Percentiles rank a stretch among this genome's conserved stretches.
Conservation (phyloP, 2,888 invertebrate genomes). For the Tholera decimalis region DNA sequence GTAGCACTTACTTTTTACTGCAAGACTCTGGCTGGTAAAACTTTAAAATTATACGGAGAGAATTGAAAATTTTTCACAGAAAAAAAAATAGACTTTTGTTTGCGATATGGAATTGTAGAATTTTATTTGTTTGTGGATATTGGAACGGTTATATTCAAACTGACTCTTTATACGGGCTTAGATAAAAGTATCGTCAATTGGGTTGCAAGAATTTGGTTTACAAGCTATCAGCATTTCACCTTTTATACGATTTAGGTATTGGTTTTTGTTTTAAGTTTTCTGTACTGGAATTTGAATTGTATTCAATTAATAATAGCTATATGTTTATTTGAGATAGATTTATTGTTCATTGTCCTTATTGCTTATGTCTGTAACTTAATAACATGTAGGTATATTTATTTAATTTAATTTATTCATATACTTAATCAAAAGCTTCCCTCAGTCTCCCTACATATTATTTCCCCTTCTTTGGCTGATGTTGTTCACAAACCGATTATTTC, state of each 20-base stretch:
- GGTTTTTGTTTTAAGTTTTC: background rate
- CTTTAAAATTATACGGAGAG: slow-evolving; percentile 63
- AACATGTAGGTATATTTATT: too few relatives aligned
- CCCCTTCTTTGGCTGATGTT: too few relatives aligned
- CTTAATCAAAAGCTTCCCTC: too few relatives aligned
- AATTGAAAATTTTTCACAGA: slow-evolving; percentile 55
- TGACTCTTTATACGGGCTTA: slow-evolving; percentile 28
- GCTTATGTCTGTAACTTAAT: too few relatives aligned
- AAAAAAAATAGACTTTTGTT: slow-evolving; percentile 48
- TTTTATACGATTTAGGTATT: background rate
- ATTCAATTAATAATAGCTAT: too few relatives aligned
- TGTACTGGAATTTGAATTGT: background rate
- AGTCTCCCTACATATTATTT: too few relatives aligned
- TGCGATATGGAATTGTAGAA: slow-evolving; percentile 42
- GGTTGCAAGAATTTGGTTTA: background rate
- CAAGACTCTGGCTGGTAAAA: slow-evolving; percentile 47
- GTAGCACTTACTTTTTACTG: slow-evolving; percentile 68
- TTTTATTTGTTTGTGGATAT: slow-evolving; percentile 47
- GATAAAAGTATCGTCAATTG: background rate
- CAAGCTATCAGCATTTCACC: background rate
- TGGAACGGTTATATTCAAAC: slow-evolving; percentile 38
- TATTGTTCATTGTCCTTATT: too few relatives aligned
- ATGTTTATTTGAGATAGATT: too few relatives aligned
- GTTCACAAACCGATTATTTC: too few relatives aligned
- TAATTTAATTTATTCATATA: too few relatives aligned